These are phyloP conservation scores for Halcyon leucocephala DNA, from an alignment of 2,797 vertebrate genomes.

Conservation along the genomic window DNA sequence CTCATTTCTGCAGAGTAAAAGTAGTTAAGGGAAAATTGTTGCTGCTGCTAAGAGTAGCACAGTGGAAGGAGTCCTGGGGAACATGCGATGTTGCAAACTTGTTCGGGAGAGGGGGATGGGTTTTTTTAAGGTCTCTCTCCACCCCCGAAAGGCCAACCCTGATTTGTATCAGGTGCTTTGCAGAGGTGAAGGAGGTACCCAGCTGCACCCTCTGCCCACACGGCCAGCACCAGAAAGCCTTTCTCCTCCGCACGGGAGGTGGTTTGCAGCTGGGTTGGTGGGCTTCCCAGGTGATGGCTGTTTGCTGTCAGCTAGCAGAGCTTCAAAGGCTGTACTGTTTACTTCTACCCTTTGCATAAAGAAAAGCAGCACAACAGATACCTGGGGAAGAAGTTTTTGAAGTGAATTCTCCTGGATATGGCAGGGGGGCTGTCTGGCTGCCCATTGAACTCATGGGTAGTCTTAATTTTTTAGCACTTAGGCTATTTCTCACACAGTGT, in stretches of 20 bases:
- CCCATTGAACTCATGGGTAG: not conserved
- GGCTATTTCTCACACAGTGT: not conserved
- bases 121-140: not conserved
- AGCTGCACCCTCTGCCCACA: not conserved
- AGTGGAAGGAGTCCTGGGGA: not conserved
- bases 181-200: not conserved
- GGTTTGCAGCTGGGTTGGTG: not conserved
- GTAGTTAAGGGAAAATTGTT: not conserved
- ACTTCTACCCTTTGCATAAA: not conserved
- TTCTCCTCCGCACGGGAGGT: not conserved
- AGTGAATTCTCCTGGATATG: not conserved
- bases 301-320: not conserved
- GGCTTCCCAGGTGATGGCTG: not conserved
- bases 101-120: too few relatives aligned
- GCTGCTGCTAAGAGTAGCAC: not conserved
- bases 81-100: rapidly evolving
- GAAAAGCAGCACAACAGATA: not conserved
- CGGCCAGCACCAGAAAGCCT: not conserved
- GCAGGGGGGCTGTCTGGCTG: not conserved
- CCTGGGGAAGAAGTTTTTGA: not conserved
- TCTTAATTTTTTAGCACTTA: not conserved
- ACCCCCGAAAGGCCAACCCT: rapidly evolving
- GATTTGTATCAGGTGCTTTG: not conserved
- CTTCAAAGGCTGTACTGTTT: not conserved
- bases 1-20: not conserved